Evolutionary conservation across 2,888 invertebrate genomes (phyloP), one percentile per base, ranked within the genome.

Genomic region (Perizoma flavofasciatum): DNA sequence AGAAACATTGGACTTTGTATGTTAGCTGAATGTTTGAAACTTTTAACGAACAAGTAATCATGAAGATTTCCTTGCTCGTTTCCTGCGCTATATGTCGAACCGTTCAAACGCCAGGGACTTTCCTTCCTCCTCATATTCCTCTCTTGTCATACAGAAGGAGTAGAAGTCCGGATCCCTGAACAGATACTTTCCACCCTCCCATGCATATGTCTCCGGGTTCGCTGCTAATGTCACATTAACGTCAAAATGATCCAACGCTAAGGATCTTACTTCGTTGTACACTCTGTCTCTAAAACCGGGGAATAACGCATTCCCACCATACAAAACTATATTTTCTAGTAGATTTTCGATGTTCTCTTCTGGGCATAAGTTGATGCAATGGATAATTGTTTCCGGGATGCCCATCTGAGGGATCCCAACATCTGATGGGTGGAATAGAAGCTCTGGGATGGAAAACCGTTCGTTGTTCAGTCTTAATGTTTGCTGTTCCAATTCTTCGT

Each of bases 351-450:
- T 95, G 50, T 96, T 89, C 72, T 95, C 94, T 73, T 94, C 93
- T 0, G 97, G 96, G 69, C 97, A 97, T 0, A 93, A 85, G 53
- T 94, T 93, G n/a, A 98, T 94, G 0, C 95, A 93, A 76, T 97
- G 93, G 57, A 96, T 94, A 5, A 98, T 94, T 0, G 97, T 96
- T 91, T 99, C 98, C 0, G 97, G 94, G 62, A 99, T 95, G 0
- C 99, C 99, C 95, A 98, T 97, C 86, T 94, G 95, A 55, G 95
- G 94, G 64, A 99, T 96, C 0, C 98, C 98, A 41, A 99, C 96
- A 82, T 99, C 98, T 1, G 97, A 97, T 0, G 99, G 99, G 78
- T 96, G 95, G 80, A 99, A 99, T 4, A 99, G 86, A 3, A 99
- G 91, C 88, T 99, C 99, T 0, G 99, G 99, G 49, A 99, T 96